Conservation (phyloP, 2,797 vertebrate genomes). For the Enteromius treurensis region DNA sequence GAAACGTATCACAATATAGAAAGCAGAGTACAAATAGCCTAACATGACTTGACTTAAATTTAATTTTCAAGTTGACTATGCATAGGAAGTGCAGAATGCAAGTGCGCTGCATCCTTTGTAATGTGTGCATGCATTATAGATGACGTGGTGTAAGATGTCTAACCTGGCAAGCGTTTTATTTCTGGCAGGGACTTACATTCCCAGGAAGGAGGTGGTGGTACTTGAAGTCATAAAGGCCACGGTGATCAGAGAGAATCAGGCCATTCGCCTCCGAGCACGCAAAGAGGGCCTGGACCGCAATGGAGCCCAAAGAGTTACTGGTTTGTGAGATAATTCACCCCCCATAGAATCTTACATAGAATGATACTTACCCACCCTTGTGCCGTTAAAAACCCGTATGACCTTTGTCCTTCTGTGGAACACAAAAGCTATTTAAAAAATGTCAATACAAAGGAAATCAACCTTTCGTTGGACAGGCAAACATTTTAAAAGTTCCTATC, state of each 20-base stretch:
- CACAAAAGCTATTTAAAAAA: not conserved
- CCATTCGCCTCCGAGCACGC: conserved; percentile 86
- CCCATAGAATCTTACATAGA: fast-evolving
- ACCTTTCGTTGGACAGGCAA: not conserved
- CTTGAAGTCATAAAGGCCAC: conserved; percentile 88
- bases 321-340: conserved; percentile 64
- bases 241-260: conserved; percentile 87
- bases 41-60: not conserved
- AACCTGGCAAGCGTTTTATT: not conserved
- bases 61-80: not conserved
- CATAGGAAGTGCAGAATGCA: not conserved
- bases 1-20: not conserved
- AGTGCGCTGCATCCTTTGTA: not conserved
- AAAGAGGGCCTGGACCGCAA: conserved; percentile 86
- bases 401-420: not conserved
- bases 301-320: conserved; percentile 82
- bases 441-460: not conserved
- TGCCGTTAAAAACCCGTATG: not conserved
- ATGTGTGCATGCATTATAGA: not conserved
- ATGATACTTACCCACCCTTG: too few species aligned
- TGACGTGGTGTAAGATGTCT: not conserved
- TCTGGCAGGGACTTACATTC: conserved; percentile 87
- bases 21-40: not conserved
- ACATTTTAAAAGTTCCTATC: not conserved
- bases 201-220: conserved; percentile 86